Base-by-base conservation (phyloP, 2,888 invertebrate genomes). In the Microplitis deprimator region DNA sequence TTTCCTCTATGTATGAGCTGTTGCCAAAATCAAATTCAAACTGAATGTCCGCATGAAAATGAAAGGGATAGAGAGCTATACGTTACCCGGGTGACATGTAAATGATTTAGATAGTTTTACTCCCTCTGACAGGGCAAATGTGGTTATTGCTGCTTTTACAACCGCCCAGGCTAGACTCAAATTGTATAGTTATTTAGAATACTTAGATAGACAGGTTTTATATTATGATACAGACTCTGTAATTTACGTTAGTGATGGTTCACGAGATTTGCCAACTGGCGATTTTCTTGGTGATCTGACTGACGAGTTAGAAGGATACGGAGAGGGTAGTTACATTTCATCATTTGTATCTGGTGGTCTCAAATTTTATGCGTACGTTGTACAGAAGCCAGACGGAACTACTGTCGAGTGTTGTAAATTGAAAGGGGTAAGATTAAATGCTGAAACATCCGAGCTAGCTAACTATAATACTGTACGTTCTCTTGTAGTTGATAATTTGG, bases 171-270 rank as follows among this genome's bases (percentile, higher is more conserved):
- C 89, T 0, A 20, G 88, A 8, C 69, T 89, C 1, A 84, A 86
- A 76, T 78, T 90, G 0, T 88, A 87, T 74, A 70, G 75, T 5
- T 85, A 85, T 29, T 76, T 90, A 5, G 83, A 89, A 6, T 75
- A 75, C 20, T 77, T 90, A 7, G 83, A 80, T 5, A 72, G 81
- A 41, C 65, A 85, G 50, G 84, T 85, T 16, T 69, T 89, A 4
- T 89, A 89, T 79, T 87, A 79, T 73, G 88, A 90, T 68, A 90
- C 89, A 0, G 89, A 89, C 2, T 29, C 29, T 29, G 29, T 29
- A 29, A 29, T 29, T 29, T 29, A 29, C 4, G 29, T 29, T 29
- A 17, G 6, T 40, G 20, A 79, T 74, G 77, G 75, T 8, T 79
- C 75, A 10, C 79, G 62, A 16, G 73, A 79, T 5, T 83, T 85